Conservation (phyloP, 23 tunicate species). For the Pegea sp. region DNA sequence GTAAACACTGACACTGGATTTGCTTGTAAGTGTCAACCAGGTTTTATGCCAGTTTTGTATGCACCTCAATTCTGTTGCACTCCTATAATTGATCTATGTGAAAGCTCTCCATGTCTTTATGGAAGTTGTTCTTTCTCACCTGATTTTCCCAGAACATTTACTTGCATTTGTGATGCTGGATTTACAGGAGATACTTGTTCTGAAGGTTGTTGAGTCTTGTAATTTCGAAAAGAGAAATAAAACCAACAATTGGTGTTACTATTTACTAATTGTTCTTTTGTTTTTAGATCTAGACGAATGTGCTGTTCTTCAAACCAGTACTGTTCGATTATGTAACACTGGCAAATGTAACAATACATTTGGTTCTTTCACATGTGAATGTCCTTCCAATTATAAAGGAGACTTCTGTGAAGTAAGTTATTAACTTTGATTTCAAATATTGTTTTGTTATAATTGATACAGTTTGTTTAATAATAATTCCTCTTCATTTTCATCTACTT, state of each 20-base stretch:
- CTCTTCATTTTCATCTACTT: not conserved
- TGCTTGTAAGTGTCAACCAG: not conserved
- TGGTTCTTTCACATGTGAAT: slow-evolving; percentile 1
- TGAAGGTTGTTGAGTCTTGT: not conserved
- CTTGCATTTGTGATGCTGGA: slow-evolving; percentile 6
- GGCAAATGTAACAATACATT: not conserved
- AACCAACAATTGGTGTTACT: not conserved
- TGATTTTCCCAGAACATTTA: not conserved
- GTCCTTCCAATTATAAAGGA: not conserved
- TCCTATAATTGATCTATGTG: not conserved
- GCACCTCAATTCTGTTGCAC: not conserved
- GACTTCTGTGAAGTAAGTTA: slow-evolving; percentile 3
- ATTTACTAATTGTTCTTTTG: not conserved
- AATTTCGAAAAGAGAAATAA: not conserved
- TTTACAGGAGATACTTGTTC: not conserved
- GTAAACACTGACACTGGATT: not conserved
- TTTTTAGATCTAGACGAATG: slow-evolving; percentile 21
- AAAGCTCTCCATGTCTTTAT: not conserved
- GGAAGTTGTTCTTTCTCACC: not conserved
- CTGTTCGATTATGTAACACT: not conserved
- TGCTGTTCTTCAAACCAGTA: not conserved
- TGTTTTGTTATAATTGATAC: not conserved
- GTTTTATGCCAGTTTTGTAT: not conserved
- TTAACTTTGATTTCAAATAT: not conserved
- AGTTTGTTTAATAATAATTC: too few species aligned